Evolutionary conservation across 2,888 invertebrate species (phyloP).

Genomic region (Phaonia tiefii): DNA sequence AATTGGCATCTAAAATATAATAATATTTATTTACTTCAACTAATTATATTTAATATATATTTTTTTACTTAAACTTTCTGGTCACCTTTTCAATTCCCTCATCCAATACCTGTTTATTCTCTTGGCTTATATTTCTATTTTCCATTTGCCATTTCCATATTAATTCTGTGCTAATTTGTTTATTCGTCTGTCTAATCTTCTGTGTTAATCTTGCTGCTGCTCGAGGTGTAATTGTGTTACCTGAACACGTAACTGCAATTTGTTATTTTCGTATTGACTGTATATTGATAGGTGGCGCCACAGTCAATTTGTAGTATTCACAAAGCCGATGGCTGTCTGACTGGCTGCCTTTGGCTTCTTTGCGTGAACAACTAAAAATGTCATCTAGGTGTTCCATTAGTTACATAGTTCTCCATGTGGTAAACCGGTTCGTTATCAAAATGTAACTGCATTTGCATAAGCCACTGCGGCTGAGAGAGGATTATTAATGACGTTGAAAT

Average conservation of each 20-base stretch:
- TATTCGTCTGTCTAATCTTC: conserved; percentile 46
- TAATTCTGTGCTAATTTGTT: not conserved
- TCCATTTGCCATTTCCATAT: not conserved
- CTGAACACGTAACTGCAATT: conserved; percentile 68
- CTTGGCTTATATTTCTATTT: not conserved
- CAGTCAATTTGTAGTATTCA: conserved; percentile 63
- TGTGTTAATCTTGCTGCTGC: conserved; percentile 46
- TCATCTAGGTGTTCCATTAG: conserved; percentile 63
- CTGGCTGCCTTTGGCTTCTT: conserved; percentile 10
- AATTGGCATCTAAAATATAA: too few species aligned
- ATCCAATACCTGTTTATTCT: not conserved
- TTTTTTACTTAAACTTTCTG: too few species aligned
- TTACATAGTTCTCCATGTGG: conserved; percentile 32
- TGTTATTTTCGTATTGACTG: conserved; percentile 63
- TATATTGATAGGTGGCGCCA: conserved; percentile 68
- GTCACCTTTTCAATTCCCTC: not conserved
- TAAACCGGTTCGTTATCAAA: conserved; percentile 19
- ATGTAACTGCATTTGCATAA: conserved; percentile 18
- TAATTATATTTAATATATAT: too few species aligned
- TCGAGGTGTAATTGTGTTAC: conserved; percentile 64
- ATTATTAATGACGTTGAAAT: conserved; percentile 27
- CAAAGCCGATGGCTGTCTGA: not conserved
- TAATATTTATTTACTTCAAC: too few species aligned
- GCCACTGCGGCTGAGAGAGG: not conserved
- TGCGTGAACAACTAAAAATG: conserved; percentile 46